Base-by-base conservation (phyloP, 2,113 vertebrate species). In the Pitta sordida region DNA sequence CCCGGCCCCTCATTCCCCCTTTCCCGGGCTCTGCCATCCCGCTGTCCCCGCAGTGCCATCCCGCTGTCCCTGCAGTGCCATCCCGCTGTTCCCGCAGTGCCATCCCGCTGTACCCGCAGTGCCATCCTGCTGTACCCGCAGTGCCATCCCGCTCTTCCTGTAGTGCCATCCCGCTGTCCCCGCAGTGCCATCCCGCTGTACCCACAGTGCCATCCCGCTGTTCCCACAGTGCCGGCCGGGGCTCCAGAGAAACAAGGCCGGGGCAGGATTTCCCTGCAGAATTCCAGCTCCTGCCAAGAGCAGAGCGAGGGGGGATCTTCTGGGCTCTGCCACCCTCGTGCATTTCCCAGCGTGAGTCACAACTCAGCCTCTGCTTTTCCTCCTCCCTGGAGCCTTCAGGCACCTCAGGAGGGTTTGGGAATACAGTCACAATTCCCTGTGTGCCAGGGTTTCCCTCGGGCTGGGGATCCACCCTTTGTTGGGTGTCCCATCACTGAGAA, bases 151-250 rank as follows among this genome's bases (percentile, higher is more conserved):
- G n/a, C n/a, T n/a, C n/a, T n/a, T n/a, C n/a, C n/a, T n/a, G n/a
- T n/a, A n/a, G n/a, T 37, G 48, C 14, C 44, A 8, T n/a, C n/a
- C 12, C 0, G 0, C 0, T 11, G n/a, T n/a, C 69, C 73, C 83
- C 10, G 6, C 51, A 1, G 34, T 26, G 46, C 69, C 0, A n/a
- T n/a, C n/a, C n/a, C n/a, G n/a, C n/a, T n/a, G n/a, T n/a, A n/a
- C n/a, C n/a, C n/a, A n/a, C n/a, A n/a, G n/a, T 37, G 48, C 14
- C 44, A 8, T n/a, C n/a, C 12, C 0, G 0, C 0, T 11, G n/a
- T n/a, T 73, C 73, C 83, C 10, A 5, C 51, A 1, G 34, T 26
- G 46, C 69, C 0, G n/a, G n/a, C n/a, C n/a, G n/a, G n/a, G n/a
- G n/a, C n/a, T n/a, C n/a, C n/a, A n/a, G n/a, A n/a, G n/a, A n/a